Evolutionary conservation across 2,797 vertebrate genomes (phyloP).

Genomic region (Pipistrellus nathusii): DNA sequence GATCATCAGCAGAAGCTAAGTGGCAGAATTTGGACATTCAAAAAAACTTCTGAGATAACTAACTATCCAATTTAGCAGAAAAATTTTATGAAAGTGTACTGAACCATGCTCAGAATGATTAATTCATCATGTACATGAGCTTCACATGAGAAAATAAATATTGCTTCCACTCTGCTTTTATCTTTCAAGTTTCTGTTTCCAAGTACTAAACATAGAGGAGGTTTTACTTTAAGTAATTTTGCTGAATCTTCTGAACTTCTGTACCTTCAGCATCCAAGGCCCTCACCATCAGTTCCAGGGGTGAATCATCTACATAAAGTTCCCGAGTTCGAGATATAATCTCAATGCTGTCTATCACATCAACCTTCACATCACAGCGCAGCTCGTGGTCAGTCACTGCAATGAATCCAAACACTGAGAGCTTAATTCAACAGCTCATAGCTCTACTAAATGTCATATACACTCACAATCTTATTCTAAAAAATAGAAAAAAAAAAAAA

Average conservation of each 20-base stretch:
- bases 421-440: constrained; percentile 54
- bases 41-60: neutral
- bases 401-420: constrained; percentile 56
- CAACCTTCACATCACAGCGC: constrained; percentile 87
- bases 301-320: constrained; percentile 87
- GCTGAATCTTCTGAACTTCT: neutral
- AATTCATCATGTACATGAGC: neutral
- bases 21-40: constrained; percentile 2
- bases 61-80: neutral
- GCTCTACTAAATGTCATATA: constrained; percentile 12
- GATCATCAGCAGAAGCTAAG: neutral
- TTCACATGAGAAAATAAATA: constrained; percentile 44
- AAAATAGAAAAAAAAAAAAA: constrained; percentile 34
- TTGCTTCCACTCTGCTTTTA: constrained; percentile 1
- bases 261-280: constrained; percentile 88
- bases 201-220: neutral
- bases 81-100: neutral
- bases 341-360: constrained; percentile 84
- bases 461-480: constrained; percentile 53
- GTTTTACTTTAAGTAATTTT: neutral
- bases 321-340: constrained; percentile 86
- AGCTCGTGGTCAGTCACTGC: constrained; percentile 86
- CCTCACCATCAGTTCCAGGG: constrained; percentile 85
- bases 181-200: constrained; percentile 31
- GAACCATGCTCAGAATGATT: constrained; percentile 18